Percentiles rank a stretch among this genome's conserved stretches.
Evolutionary conservation across 64 coral and sea anemone species (phyloP).

Genomic region (Pachyseris speciosa): DNA sequence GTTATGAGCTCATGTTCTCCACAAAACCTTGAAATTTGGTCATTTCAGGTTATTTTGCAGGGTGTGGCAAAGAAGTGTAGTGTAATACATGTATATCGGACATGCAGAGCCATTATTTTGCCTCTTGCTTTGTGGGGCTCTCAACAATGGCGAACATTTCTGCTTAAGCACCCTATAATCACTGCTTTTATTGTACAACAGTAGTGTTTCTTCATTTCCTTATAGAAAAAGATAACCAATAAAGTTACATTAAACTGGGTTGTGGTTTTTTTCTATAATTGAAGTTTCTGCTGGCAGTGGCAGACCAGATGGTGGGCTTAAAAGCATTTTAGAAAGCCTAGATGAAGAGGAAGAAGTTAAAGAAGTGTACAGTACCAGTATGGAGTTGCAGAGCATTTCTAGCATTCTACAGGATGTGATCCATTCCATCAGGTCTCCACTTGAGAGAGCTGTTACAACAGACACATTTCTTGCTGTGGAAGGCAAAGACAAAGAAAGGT

Average conservation of each 20-base stretch:
- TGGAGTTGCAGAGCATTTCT: constrained; percentile 71
- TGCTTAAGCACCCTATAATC: too few species aligned
- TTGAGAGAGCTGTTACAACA: constrained; percentile 69
- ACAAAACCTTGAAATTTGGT: too few species aligned
- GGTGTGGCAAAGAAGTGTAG: too few species aligned
- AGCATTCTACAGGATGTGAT: constrained; percentile 61
- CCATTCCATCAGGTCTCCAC: constrained; percentile 61
- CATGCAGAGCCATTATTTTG: too few species aligned
- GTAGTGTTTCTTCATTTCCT: too few species aligned
- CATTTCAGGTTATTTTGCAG: too few species aligned
- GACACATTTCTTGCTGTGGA: constrained; percentile 84
- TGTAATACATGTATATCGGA: too few species aligned
- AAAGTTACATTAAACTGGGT: not conserved
- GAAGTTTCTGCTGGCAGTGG: constrained; percentile 43
- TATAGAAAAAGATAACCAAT: not conserved
- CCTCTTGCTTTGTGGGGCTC: too few species aligned
- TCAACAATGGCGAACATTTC: too few species aligned
- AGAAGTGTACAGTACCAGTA: constrained; percentile 62
- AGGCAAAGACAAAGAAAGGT: constrained; percentile 80
- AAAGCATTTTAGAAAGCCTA: constrained; percentile 59
- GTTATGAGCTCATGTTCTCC: too few species aligned
- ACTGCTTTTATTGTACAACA: too few species aligned
- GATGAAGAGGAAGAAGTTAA: constrained; percentile 87
- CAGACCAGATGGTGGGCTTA: constrained; percentile 64
- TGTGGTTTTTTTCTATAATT: not conserved